Evolutionary conservation across 1,140 invertebrate genomes (phyloP).

Genomic region (Brachionus koreanus): DNA sequence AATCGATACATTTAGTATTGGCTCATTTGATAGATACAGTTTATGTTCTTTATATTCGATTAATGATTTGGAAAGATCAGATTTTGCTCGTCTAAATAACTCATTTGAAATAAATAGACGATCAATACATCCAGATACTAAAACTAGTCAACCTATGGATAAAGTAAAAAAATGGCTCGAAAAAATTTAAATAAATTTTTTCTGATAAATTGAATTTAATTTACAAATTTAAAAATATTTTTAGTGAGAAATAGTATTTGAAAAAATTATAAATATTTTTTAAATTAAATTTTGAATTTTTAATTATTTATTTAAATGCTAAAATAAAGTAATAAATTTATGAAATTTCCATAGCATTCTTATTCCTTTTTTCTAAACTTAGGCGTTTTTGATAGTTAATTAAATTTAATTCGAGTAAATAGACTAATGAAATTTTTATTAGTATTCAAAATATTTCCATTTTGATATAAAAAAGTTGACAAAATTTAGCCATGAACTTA

Average conservation of each 20-base stretch:
- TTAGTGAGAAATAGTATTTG: not conserved
- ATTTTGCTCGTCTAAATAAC: not conserved
- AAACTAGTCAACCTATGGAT: not conserved
- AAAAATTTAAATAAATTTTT: not conserved
- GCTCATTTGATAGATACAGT: slow-evolving; percentile 24
- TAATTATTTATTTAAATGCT: too few relatives aligned
- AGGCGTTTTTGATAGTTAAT: too few relatives aligned
- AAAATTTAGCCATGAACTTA: too few relatives aligned
- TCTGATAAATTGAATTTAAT: not conserved
- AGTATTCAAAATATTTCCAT: too few relatives aligned
- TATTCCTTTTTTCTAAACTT: too few relatives aligned
- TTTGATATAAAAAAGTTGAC: too few relatives aligned
- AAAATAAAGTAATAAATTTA: too few relatives aligned
- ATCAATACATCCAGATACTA: not conserved
- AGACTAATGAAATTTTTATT: too few relatives aligned
- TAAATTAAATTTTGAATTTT: not conserved
- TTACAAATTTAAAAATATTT: not conserved
- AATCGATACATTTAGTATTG: not conserved
- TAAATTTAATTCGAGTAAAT: too few relatives aligned
- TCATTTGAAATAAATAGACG: not conserved
- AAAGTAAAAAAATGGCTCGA: slow-evolving; percentile 31
- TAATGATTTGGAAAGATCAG: not conserved
- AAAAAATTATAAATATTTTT: not conserved
- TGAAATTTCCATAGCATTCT: too few relatives aligned
- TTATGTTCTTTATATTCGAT: not conserved